Base-by-base conservation (phyloP, 92 coral and sea anemone species). In the Palythoa caribaeorum region DNA sequence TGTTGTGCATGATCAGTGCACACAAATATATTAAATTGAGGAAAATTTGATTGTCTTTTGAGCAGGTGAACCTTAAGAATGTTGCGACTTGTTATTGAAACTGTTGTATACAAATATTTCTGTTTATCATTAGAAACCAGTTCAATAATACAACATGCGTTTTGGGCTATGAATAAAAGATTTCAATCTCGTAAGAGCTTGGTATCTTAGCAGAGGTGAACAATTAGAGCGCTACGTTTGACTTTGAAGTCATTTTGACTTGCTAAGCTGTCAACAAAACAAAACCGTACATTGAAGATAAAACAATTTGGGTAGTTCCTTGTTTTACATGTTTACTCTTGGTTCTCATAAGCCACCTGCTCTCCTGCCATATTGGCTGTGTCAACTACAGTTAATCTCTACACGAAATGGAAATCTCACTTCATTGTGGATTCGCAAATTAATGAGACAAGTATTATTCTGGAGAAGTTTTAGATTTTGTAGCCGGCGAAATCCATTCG, bases 321-420 rank as follows among this genome's bases (percentile, higher is more conserved):
- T 76, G 9, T 66, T 66, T 81, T 70, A 35, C 21, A 44, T 81
- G 86, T 81, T 81, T 66, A 81, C 73, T 63, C 37, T 11, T 12
- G 36, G 55, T 20, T 40, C 86, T 44, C 65, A 14, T 63, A 66
- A 81, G 66, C 86, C 86, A 81, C 86, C 86, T 81, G 86, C 86
- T 52, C 86, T 62, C 17, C 20, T 65, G 75, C 86, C 63, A 68
- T 65, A 81, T 81, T 68, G 38, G 76, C 68, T 81, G 55, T 81
- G 86, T 81, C 76, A 81, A 74, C 86, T 21, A 81, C 62, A 68
- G 86, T 81, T 81, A 81, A 81, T 81, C 86, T 81, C 76, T 81
- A 47, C 60, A 68, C 66, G 60, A 81, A 66, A 66, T 48, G 86
- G 66, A 81, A 47, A 81, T 81, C 86, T 81, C 62, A 81, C 76